These are phyloP conservation scores for Pelobates cultripes DNA, from an alignment of 2,797 vertebrate species.

Conservation along the genomic window DNA sequence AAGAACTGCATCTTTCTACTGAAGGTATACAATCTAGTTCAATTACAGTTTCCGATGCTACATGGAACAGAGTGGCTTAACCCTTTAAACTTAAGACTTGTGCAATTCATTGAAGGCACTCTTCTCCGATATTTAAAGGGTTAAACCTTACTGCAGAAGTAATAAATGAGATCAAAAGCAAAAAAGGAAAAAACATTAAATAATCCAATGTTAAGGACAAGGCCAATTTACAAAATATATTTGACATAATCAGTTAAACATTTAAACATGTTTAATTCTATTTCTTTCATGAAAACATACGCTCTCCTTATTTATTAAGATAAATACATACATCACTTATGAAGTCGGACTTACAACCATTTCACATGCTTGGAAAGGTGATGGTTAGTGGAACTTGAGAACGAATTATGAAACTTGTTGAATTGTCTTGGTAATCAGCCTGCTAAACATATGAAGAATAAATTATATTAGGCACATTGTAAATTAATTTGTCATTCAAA, in stretches of 20 bases:
- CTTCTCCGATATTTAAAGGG: background rate
- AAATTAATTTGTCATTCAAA: no score
- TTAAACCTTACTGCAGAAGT: slow-evolving; percentile 60
- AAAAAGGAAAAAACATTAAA: slow-evolving; percentile 52
- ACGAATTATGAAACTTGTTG: background rate
- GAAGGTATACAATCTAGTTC: slow-evolving; percentile 52
- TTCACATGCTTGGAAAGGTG: background rate
- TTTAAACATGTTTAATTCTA: slow-evolving; percentile 68
- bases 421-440: background rate
- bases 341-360: background rate
- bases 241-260: slow-evolving; percentile 68
- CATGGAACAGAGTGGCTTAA: slow-evolving; percentile 62
- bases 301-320: slow-evolving; percentile 60
- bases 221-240: slow-evolving; percentile 62
- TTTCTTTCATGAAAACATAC: slow-evolving; percentile 68
- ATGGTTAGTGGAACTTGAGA: slow-evolving; percentile 2
- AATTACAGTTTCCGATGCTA: slow-evolving; percentile 72
- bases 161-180: slow-evolving; percentile 19
- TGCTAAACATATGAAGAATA: no score
- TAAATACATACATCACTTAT: slow-evolving; percentile 5
- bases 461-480: no score
- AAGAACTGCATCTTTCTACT: slow-evolving; percentile 11
- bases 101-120: background rate
- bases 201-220: slow-evolving; percentile 57
- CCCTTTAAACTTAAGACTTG: background rate